phyloP scores from a whole-genome alignment of 2,888 invertebrate genomes.

The Tanytarsus gracilentus region DNA sequence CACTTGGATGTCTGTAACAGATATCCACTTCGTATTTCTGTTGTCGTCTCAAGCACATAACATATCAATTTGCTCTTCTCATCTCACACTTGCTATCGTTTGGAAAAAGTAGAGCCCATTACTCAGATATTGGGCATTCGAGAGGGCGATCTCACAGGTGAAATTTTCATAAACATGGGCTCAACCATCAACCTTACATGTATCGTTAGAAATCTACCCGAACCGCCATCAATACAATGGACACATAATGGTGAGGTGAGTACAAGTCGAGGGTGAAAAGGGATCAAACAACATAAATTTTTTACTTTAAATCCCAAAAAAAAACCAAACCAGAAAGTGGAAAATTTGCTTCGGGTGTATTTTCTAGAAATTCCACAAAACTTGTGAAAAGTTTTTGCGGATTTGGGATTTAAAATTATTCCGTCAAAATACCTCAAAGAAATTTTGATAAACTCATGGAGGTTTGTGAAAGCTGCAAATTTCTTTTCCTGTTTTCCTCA shows the following conservation, averaged over 20 bases:
- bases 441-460: no score
- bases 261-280: neutral
- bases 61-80: neutral
- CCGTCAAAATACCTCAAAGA: no score
- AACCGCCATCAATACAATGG: conserved; percentile 74
- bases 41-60: no score
- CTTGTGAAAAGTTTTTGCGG: no score
- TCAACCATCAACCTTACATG: conserved; percentile 61
- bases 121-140: conserved; percentile 50
- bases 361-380: no score
- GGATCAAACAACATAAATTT: neutral
- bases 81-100: neutral
- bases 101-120: conserved; percentile 57
- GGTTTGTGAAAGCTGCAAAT: no score
- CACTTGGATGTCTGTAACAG: no score
- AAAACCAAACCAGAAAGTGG: no score
- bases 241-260: conserved; percentile 75
- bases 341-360: no score
- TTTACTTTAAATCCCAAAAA: neutral
- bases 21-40: no score
- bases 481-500: no score
- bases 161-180: conserved; percentile 56
- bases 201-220: conserved; percentile 50
- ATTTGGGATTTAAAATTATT: no score
- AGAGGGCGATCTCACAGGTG: conserved; percentile 36